phyloP scores from a whole-genome alignment of 2,888 invertebrate genomes.

The Melipona bicolor region DNA sequence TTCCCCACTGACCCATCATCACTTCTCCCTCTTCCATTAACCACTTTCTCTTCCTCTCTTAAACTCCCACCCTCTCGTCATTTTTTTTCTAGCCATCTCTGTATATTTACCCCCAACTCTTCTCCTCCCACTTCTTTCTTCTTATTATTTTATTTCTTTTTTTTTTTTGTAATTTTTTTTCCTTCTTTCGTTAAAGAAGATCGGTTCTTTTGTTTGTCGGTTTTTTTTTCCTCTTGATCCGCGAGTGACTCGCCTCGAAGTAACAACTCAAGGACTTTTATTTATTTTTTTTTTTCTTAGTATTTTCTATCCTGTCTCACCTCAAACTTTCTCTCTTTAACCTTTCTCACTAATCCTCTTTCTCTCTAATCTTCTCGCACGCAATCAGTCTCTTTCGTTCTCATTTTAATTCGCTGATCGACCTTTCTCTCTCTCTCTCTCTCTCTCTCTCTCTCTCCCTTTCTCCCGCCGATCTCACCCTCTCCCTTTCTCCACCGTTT shows the following conservation, averaged over 20 bases:
- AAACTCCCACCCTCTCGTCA: conserved; percentile 28
- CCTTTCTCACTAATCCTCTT: conserved; percentile 12
- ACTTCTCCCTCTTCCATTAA: conserved; percentile 38
- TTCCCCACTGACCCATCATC: conserved; percentile 46
- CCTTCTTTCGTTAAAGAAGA: conserved; percentile 55
- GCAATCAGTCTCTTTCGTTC: conserved; percentile 55
- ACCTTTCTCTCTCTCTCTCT: conserved; percentile 49
- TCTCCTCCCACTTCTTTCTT: conserved; percentile 24
- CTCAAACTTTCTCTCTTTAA: not conserved
- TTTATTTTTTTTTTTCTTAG: conserved; percentile 34
- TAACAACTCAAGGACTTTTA: conserved; percentile 66
- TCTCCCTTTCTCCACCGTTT: conserved; percentile 69
- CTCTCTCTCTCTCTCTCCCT: conserved; percentile 43
- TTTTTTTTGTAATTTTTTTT: conserved; percentile 42
- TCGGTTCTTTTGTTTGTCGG: conserved; percentile 29
- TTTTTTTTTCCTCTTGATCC: conserved; percentile 68
- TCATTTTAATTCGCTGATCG: conserved; percentile 57
- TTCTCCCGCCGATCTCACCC: conserved; percentile 55
- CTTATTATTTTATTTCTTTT: conserved; percentile 41
- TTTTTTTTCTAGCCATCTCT: conserved; percentile 21
- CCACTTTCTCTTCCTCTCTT: conserved; percentile 44
- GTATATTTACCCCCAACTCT: conserved; percentile 9
- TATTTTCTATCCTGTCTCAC: conserved; percentile 31
- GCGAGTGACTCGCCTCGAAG: conserved; percentile 74
- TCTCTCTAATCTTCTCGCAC: conserved; percentile 36